These are phyloP conservation scores for Harpagoxenus sublaevis DNA, from an alignment of 2,888 invertebrate genomes.

Conservation along the genomic window DNA sequence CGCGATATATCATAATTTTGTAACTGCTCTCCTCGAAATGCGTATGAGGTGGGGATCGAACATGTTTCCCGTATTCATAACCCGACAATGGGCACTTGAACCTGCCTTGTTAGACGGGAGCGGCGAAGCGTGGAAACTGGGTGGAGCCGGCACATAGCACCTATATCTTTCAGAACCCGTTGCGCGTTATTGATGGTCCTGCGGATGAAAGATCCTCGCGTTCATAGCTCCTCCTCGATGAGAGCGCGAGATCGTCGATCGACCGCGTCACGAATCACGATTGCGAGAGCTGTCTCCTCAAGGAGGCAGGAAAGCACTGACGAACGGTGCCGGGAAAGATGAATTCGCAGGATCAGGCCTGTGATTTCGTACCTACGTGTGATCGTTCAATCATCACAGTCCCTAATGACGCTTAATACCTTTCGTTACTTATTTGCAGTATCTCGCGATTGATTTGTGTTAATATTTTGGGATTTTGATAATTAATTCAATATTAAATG, in stretches of 20 bases:
- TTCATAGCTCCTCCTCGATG: conserved; percentile 38
- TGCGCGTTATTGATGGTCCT: conserved; percentile 80
- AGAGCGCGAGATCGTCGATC: conserved; percentile 49
- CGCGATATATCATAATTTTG: conserved; percentile 82
- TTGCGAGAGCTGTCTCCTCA: conserved; percentile 23
- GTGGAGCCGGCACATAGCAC: conserved; percentile 74
- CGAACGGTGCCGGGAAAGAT: conserved; percentile 14
- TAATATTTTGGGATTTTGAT: not conserved
- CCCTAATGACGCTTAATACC: not conserved
- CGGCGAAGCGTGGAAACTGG: conserved; percentile 80
- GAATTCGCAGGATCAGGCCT: conserved; percentile 1
- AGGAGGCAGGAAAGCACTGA: conserved; percentile 4
- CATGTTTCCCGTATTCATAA: conserved; percentile 81
- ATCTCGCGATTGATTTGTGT: not conserved
- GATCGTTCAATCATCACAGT: conserved; percentile 1
- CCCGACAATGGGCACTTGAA: conserved; percentile 80
- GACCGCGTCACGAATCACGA: conserved; percentile 38
- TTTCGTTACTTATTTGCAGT: not conserved
- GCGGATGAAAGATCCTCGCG: conserved; percentile 60
- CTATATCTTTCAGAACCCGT: conserved; percentile 71
- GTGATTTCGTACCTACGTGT: not conserved
- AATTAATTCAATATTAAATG: not conserved
- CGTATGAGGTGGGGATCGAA: conserved; percentile 61
- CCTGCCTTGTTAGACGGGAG: conserved; percentile 79
- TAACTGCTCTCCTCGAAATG: conserved; percentile 67